Percentiles rank a stretch among this genome's conserved stretches.
Evolutionary conservation across 2,113 vertebrate species (phyloP).

Genomic region (Tylochromis polylepis): DNA sequence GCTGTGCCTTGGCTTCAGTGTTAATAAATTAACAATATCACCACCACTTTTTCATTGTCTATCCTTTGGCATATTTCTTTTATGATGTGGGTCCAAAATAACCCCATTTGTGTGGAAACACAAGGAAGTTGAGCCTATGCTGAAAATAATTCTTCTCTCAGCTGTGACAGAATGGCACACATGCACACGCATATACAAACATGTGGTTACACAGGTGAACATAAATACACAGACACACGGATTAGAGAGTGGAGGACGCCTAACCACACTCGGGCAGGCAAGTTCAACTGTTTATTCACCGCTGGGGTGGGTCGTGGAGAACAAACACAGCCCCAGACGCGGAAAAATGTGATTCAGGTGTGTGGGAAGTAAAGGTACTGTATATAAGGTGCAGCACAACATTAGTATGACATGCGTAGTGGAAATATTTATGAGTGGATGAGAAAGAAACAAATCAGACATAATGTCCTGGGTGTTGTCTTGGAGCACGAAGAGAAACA

Average conservation of each 20-base stretch:
- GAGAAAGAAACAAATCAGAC: conserved; percentile 14
- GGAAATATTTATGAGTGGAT: conserved; percentile 14
- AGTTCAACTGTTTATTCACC: conserved; percentile 27
- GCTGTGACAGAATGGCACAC: neutral
- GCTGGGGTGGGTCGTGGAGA: neutral
- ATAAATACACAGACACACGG: conserved; percentile 6
- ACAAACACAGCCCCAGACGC: conserved; percentile 27
- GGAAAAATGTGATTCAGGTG: conserved; percentile 56
- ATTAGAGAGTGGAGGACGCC: neutral
- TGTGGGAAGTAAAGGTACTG: conserved; percentile 14
- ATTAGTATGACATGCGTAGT: neutral
- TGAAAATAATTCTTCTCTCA: neutral
- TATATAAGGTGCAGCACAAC: neutral
- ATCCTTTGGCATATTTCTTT: neutral
- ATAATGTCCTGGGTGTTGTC: neutral
- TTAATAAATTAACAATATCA: neutral
- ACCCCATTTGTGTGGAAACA: neutral
- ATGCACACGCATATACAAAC: neutral
- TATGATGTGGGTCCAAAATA: neutral
- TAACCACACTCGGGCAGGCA: neutral
- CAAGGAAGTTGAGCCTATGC: neutral
- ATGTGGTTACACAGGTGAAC: neutral
- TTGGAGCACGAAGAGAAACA: neutral
- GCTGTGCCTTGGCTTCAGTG: neutral
- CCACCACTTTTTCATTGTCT: neutral